Conservation (phyloP, 2,113 vertebrate species). For the Gobio gobio region DNA sequence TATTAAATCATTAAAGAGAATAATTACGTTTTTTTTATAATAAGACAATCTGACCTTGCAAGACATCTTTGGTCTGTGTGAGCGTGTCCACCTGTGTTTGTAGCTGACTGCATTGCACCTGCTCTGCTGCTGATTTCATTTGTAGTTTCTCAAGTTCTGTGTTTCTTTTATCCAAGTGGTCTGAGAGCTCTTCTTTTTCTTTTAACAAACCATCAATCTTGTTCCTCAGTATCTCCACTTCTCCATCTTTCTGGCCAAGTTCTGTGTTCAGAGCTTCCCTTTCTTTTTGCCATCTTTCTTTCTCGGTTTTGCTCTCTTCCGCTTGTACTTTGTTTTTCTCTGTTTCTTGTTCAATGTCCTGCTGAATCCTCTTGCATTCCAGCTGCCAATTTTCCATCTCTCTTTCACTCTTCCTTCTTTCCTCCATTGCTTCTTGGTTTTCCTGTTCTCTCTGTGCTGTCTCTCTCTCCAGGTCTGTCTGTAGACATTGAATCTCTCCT, state of each 20-base stretch:
- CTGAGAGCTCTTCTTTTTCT: constrained; percentile 53
- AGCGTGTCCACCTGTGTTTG: constrained; percentile 76
- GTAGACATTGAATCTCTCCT: constrained; percentile 84
- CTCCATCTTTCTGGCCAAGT: constrained; percentile 61
- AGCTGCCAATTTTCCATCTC: constrained; percentile 61
- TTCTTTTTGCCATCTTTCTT: constrained; percentile 58
- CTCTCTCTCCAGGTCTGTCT: constrained; percentile 69
- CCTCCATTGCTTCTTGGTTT: constrained; percentile 59
- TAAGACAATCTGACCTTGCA: constrained; percentile 76
- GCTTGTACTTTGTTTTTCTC: constrained; percentile 9
- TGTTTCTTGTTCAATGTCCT: constrained; percentile 58
- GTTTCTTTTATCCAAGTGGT: constrained; percentile 39
- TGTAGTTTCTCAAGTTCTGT: constrained; percentile 44
- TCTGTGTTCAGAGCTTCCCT: constrained; percentile 58
- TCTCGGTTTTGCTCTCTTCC: constrained; percentile 39
- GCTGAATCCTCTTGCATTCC: constrained; percentile 58
- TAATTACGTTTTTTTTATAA: neutral
- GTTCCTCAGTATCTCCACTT: constrained; percentile 55
- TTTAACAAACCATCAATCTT: constrained; percentile 49
- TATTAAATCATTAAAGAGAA: neutral
- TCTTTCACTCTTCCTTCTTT: constrained; percentile 59
- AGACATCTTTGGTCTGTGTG: constrained; percentile 78
- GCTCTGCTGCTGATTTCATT: constrained; percentile 31
- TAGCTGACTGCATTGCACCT: constrained; percentile 74
- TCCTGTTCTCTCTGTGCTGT: constrained; percentile 42